Conservation (phyloP, 2,113 vertebrate genomes). For the Emydura subglobosa region DNA sequence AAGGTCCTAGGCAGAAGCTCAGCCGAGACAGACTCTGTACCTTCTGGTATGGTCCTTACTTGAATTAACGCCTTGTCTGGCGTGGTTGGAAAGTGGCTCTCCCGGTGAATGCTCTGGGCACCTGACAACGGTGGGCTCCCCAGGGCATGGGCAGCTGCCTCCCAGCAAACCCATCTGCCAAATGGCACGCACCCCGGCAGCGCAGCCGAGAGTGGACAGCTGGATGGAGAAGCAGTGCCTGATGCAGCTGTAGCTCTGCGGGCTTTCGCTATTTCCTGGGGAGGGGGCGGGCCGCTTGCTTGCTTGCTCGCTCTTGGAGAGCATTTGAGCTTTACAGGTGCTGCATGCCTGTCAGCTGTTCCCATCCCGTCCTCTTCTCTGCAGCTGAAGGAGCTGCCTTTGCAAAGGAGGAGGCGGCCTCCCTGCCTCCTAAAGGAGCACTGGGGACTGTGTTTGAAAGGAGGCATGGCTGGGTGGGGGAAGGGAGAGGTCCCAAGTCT, state of each 20-base stretch:
- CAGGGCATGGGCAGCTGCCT: neutral
- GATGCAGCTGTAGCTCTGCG: neutral
- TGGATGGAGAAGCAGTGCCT: constrained; percentile 1
- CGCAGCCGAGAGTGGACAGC: constrained; percentile 20
- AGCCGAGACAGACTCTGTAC: neutral
- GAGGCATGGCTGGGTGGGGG: neutral
- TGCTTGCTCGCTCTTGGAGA: neutral
- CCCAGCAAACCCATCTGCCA: neutral
- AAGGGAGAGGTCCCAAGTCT: neutral
- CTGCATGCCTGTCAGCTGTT: neutral
- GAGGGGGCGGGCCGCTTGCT: accelerated
- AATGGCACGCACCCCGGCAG: neutral
- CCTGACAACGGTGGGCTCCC: neutral
- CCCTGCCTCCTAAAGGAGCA: neutral
- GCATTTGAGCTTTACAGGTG: neutral
- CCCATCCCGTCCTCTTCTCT: neutral
- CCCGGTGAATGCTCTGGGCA: neutral
- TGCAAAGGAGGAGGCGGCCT: neutral
- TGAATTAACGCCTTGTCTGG: neutral
- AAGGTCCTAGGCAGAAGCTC: neutral
- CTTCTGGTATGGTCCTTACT: neutral
- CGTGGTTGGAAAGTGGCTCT: neutral
- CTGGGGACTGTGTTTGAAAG: neutral
- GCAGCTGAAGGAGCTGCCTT: neutral
- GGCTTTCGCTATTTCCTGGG: constrained; percentile 27